Evolutionary conservation across 1,140 invertebrate species (phyloP).

Genomic region (Agrilus planipennis): DNA sequence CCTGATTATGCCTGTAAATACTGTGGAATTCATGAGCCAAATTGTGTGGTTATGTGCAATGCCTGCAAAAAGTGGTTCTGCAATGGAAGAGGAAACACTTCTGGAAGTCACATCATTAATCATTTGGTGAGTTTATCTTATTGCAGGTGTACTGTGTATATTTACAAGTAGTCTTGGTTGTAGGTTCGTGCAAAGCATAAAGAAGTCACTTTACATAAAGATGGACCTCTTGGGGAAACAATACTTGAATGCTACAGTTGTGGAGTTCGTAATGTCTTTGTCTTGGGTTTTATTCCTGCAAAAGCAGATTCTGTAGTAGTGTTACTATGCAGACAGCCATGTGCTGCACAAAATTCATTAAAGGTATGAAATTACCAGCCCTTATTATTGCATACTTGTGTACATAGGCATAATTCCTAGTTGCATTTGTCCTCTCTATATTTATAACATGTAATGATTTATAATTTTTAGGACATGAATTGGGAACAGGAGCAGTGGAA

Average conservation of each 20-base stretch:
- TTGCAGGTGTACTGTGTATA: neutral
- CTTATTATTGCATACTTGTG: neutral
- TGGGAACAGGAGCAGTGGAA: slow-evolving; percentile 99
- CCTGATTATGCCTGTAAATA: slow-evolving; percentile 96
- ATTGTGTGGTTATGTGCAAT: slow-evolving; percentile 96
- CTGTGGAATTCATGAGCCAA: slow-evolving; percentile 97
- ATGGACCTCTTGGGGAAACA: slow-evolving; percentile 95
- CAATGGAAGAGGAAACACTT: slow-evolving; percentile 95
- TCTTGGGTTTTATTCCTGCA: slow-evolving; percentile 96
- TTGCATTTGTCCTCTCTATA: neutral
- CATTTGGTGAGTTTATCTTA: slow-evolving; percentile 56
- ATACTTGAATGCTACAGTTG: slow-evolving; percentile 98
- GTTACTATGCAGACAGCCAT: slow-evolving; percentile 90
- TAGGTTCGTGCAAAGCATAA: slow-evolving; percentile 89
- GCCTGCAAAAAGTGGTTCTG: slow-evolving; percentile 99
- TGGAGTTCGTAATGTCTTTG: slow-evolving; percentile 94
- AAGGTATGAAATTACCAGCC: slow-evolving; percentile 19
- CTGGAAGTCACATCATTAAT: slow-evolving; percentile 97
- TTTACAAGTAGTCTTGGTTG: slow-evolving; percentile 7
- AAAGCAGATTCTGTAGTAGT: slow-evolving; percentile 99
- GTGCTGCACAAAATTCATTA: slow-evolving; percentile 84
- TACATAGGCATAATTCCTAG: neutral
- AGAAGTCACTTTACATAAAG: slow-evolving; percentile 95
- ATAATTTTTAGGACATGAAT: slow-evolving; percentile 89
- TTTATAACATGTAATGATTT: slow-evolving; percentile 2